Evolutionary conservation across 1,140 invertebrate species (phyloP), one percentile per base, ranked within the genome.

Genomic region (Drosophila repletoides): DNA sequence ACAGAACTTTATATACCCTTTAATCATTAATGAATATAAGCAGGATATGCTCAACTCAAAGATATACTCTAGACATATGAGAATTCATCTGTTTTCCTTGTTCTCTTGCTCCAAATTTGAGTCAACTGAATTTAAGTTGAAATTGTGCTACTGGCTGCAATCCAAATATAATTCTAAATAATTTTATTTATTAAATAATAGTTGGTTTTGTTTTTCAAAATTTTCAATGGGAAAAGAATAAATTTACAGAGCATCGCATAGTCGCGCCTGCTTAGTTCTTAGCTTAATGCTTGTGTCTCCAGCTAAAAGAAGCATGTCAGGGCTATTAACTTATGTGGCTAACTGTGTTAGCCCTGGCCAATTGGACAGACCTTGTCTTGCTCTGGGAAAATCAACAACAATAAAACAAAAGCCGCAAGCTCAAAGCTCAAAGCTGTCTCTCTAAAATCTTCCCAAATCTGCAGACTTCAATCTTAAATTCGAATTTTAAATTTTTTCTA

Each of bases 281-380:
- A n/a, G n/a, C 7, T n/a, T 36, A n/a, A n/a, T n/a, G n/a, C n/a
- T 17, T 45, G 14, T 40, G 14, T 34, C 24, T 21, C 29, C 29
- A 24, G 36, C 15, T 24, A 10, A 34, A 56, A 58, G 34, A 60
- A 68, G 55, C 69, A 45, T 72, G 69, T 72, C 69, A 72, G 69
- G 69, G 69, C 55, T 36, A 41, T n/a, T 24, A 29, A 49, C 56
- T 31, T 41, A 41, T 43, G 36, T 10, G 19, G 19, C 53, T 22
- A 15, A 33, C 33, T 21, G 21, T 51, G 14, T 33, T 67, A 61
- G 46, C 64, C 64, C 64, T 72, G 69, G 64, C 43, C 69, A 67
- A 48, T 61, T 55, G 43, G 10, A 1, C 15, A 59, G 49, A 72
- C 69, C 69, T 72, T 72, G 56, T 52, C 48, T 46, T 46, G 28